phyloP scores from a whole-genome alignment of 1,140 invertebrate species.

The Myzus persicae region DNA sequence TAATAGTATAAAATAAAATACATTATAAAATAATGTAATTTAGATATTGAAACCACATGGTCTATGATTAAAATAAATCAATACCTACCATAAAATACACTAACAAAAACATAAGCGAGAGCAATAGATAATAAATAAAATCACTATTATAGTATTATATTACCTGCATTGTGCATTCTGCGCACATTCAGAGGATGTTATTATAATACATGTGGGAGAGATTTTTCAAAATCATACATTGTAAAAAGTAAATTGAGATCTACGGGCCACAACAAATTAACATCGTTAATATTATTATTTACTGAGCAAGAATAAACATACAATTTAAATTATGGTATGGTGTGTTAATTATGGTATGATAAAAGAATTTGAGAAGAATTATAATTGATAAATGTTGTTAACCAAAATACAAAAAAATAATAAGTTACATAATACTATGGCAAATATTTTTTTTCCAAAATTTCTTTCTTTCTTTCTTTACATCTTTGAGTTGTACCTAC shows the following conservation, averaged over 20 bases:
- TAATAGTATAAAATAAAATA: neutral
- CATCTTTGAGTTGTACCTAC: neutral
- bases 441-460: neutral
- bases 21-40: neutral
- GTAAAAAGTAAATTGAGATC: neutral
- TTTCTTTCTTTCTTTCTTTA: neutral
- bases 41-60: neutral
- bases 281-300: neutral
- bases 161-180: neutral
- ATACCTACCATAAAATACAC: neutral
- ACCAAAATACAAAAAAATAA: neutral
- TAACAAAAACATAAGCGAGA: neutral
- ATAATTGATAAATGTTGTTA: no score
- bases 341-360: no score
- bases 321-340: neutral
- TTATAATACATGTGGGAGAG: neutral
- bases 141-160: no score
- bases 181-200: neutral
- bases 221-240: neutral
- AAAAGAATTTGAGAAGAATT: no score
- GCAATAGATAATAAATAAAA: neutral
- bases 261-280: neutral
- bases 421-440: neutral
- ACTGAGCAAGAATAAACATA: neutral
- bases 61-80: neutral